Evolutionary conservation across 2,888 invertebrate species (phyloP).

Genomic region (Xiphydria camelus): DNA sequence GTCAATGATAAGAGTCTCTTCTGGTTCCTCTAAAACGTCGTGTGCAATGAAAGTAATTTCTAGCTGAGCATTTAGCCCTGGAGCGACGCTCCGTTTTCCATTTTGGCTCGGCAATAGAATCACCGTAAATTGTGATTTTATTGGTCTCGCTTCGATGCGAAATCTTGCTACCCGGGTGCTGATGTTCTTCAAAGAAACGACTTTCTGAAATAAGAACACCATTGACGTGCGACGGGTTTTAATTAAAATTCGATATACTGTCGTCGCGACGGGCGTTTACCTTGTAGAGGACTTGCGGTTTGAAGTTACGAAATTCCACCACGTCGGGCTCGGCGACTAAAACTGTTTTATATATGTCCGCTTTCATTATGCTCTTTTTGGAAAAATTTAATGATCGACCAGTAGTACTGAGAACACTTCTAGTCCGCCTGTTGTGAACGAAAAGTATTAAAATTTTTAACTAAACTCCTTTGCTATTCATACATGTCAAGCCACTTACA

Average conservation of each 20-base stretch:
- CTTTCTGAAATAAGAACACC: conserved; percentile 1
- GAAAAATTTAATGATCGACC: too few species aligned
- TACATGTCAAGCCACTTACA: too few species aligned
- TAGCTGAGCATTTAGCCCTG: conserved; percentile 52
- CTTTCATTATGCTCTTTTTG: conserved; percentile 25
- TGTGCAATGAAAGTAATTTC: conserved; percentile 38
- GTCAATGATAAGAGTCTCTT: conserved; percentile 45
- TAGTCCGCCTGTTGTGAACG: too few species aligned
- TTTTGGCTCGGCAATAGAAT: too few species aligned
- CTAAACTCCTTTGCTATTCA: too few species aligned
- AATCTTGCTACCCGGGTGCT: conserved; percentile 42
- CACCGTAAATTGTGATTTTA: conserved; percentile 41
- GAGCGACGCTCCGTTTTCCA: conserved; percentile 40
- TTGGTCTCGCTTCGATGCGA: conserved; percentile 37
- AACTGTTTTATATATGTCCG: conserved; percentile 20
- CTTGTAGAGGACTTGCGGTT: conserved; percentile 44
- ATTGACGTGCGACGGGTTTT: too few species aligned
- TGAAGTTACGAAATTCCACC: conserved; percentile 53
- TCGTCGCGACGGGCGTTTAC: too few species aligned
- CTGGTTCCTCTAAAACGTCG: conserved; percentile 41
- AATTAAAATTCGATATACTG: too few species aligned
- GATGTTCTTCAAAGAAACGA: conserved; percentile 41
- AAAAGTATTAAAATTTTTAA: too few species aligned
- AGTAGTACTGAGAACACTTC: too few species aligned
- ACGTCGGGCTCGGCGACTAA: conserved; percentile 41